Evolutionary conservation across 2,797 vertebrate species (phyloP), one percentile per base, ranked within the genome.

Genomic region (Oophaga sylvatica): DNA sequence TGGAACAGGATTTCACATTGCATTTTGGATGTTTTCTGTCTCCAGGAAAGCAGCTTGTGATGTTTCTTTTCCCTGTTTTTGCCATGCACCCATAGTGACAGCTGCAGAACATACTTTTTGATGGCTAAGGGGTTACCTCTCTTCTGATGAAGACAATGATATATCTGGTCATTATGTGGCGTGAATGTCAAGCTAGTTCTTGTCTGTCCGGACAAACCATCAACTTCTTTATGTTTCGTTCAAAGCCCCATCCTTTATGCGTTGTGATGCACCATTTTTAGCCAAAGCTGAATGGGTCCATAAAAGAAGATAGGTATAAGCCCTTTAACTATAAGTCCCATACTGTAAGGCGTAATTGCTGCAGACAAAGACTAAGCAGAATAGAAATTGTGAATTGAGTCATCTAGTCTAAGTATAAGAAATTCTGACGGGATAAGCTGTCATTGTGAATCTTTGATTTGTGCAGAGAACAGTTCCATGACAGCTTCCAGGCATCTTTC

Each of bases 31-130:
- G 62, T 26, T 59, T 48, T 71, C 71, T 63, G 82, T 81, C 71
- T 89, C 79, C 87, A 89, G 87, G 87, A 89, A 86, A 85, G 59
- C 62, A 89, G n/a, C 76, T 77, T 86, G 87, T 78, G 16, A 79
- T 83, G 78, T 89, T 86, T 89, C 35, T 88, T 88, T 75, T 84
- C 75, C 22, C 85, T 77, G 53, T 85, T 88, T 77, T 70, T 77
- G 59, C 70, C 45, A 81, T 85, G 11, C 70, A 77, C 26, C 68
- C 83, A 68, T 89, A 86, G 87, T 71, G 82, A 89, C 87, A 81
- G 79, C 62, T 81, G 79, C 68, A 85, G 17, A 9, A 8, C 63
- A 41, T 59, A 65, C 80, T 67, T 75, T 77, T 60, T 59, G 70
- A 68, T 17, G 16, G 59, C 70, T 68, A 31, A 15, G 29, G 29